Percentiles rank a stretch among this genome's conserved stretches.
Conservation (phyloP, 1,140 invertebrate genomes). For the Magallana ariakensis region DNA sequence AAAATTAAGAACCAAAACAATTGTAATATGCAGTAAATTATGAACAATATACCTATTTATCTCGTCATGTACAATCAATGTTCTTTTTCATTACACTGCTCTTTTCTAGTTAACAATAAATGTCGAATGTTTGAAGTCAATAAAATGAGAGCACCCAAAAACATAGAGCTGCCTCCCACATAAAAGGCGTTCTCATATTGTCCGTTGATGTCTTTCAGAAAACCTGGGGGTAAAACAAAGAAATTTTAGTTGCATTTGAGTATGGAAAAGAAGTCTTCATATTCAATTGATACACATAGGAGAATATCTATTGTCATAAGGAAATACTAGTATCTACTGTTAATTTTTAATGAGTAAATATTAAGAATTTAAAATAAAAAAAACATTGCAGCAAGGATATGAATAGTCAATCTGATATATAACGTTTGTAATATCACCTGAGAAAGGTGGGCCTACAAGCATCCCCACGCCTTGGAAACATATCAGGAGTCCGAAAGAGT, state of each 20-base stretch:
- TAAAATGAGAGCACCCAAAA: conserved; percentile 62
- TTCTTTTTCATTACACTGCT: too few species aligned
- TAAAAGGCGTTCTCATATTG: conserved; percentile 67
- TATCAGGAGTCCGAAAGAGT: conserved; percentile 94
- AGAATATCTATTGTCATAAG: too few species aligned
- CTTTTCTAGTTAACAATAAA: not conserved
- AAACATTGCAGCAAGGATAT: not conserved
- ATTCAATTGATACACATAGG: too few species aligned
- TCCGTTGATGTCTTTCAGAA: conserved; percentile 66
- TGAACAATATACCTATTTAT: too few species aligned
- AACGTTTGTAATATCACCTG: conserved; percentile 82
- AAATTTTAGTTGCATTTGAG: too few species aligned
- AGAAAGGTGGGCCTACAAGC: conserved; percentile 90
- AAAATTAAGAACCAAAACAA: too few species aligned
- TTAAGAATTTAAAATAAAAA: not conserved
- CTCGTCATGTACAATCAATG: too few species aligned
- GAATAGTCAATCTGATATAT: not conserved
- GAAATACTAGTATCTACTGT: not conserved
- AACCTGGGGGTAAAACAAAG: conserved; percentile 50
- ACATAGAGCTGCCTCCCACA: conserved; percentile 60
- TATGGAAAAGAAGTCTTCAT: too few species aligned
- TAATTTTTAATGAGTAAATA: too few species aligned
- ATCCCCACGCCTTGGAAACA: conserved; percentile 96
- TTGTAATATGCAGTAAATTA: too few species aligned
- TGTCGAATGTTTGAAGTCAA: conserved; percentile 55